Conservation (phyloP, 2,113 vertebrate species). For the Psephotus haematonotus region DNA sequence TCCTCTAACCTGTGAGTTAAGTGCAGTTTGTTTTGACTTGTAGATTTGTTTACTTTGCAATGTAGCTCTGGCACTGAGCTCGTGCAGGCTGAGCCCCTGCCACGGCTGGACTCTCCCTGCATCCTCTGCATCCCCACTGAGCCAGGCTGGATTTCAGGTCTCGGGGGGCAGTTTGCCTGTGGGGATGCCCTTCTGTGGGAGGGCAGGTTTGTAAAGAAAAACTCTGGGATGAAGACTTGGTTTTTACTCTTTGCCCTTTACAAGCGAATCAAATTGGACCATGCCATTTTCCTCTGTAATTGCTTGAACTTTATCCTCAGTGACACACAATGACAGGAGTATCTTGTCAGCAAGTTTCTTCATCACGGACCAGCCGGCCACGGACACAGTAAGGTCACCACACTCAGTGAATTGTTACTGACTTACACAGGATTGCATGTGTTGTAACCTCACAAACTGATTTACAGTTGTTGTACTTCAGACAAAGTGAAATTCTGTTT, state of each 20-base stretch:
- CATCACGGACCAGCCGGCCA: background rate
- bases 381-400: background rate
- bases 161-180: background rate
- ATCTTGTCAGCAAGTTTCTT: background rate
- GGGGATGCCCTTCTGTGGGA: background rate
- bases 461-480: background rate
- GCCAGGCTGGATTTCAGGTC: background rate
- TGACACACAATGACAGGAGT: background rate
- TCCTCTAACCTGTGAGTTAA: background rate
- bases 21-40: background rate
- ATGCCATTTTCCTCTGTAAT: background rate
- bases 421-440: accelerated
- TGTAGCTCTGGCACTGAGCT: background rate
- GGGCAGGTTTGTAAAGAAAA: background rate
- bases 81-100: background rate
- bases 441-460: background rate
- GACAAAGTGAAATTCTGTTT: background rate
- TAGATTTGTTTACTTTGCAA: background rate
- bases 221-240: background rate
- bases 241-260: background rate
- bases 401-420: accelerated
- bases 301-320: background rate
- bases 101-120: background rate
- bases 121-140: background rate
- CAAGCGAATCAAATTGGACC: background rate